A percentile compares a stretch with the other conserved stretches of the same genome.
Evolutionary conservation across 2,888 invertebrate species (phyloP).

Genomic region (Macaria liturata): DNA sequence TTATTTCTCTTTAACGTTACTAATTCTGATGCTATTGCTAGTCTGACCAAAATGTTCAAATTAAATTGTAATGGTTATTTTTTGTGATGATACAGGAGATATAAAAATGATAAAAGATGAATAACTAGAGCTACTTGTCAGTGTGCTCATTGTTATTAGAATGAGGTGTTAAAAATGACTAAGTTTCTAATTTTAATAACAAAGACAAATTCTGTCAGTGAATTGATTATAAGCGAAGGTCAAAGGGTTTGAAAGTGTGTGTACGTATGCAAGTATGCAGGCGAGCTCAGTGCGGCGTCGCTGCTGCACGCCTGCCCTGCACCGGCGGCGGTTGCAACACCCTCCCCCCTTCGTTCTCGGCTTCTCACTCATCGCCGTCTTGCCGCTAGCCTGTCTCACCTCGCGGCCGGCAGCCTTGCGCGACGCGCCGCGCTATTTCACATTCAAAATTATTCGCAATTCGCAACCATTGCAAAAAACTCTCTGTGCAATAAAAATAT

Average conservation of each 20-base stretch:
- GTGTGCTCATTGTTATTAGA: constrained; percentile 19
- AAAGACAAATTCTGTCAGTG: constrained; percentile 69
- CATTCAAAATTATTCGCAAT: constrained; percentile 84
- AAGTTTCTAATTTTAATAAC: constrained; percentile 63
- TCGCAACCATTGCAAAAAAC: constrained; percentile 82
- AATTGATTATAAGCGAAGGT: constrained; percentile 80
- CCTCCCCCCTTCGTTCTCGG: constrained; percentile 82
- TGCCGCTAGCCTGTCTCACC: constrained; percentile 83
- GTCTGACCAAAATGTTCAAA: too few species aligned
- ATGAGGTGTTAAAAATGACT: constrained; percentile 43
- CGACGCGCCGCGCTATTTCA: constrained; percentile 83
- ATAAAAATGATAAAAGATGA: constrained; percentile 16
- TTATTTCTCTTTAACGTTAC: too few species aligned
- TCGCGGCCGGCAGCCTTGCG: constrained; percentile 84
- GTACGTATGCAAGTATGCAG: constrained; percentile 82
- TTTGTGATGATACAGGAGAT: constrained; percentile 36
- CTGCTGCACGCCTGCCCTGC: constrained; percentile 83
- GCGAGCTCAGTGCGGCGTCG: constrained; percentile 81
- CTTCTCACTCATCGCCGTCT: constrained; percentile 81
- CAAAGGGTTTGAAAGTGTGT: constrained; percentile 76
- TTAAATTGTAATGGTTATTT: too few species aligned
- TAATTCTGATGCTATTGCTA: too few species aligned
- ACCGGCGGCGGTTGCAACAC: constrained; percentile 82
- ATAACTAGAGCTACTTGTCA: constrained; percentile 16
- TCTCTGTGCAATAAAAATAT: constrained; percentile 81